Evolutionary conservation across 1,140 invertebrate species (phyloP), one percentile per base, ranked within the genome.

Genomic region (Aphidius ervi): DNA sequence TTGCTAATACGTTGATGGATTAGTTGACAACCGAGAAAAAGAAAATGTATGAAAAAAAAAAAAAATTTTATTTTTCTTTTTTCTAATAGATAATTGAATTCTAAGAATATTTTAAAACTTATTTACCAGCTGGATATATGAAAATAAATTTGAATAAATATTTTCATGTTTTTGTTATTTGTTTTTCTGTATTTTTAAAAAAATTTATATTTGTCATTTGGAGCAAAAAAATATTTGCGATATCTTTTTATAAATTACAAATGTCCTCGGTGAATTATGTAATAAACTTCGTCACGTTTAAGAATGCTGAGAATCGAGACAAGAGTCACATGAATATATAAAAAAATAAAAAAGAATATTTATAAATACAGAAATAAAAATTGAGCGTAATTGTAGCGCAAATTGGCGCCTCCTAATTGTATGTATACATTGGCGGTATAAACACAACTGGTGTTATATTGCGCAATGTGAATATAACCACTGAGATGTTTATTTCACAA

Each of bases 361-460:
- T 43, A 46, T 46, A 48, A 31, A 31, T 31, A 31, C 23, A 31
- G 23, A 31, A 31, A 31, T 31, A 31, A 31, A 31, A 31, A 31
- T 37, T 56, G 23, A 10, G 47, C 46, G 60, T 66, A 64, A 67
- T 67, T 64, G 58, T 60, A 58, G 46, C 58, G 63, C 39, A 39
- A 53, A 62, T 61, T 67, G 65, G 65, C 65, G 65, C 65, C 65
- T 64, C 61, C 46, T 67, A 67, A 67, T 65, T 67, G 63, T 55
- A 31, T 56, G 20, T 53, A 48, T 63, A 61, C 57, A 53, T 40
- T 23, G 48, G 23, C 23, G 23, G 42, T 58, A 54, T 52, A 55
- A 37, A 45, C 39, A 58, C 40, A 47, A 46, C 40, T 49, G 41
- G 45, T 43, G 49, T 43, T 56, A 43, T 46, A 61, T 64, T 66